Evolutionary conservation across 2,888 invertebrate genomes (phyloP), one percentile per base, ranked within the genome.

Genomic region (Pandemis cinnamomeana): DNA sequence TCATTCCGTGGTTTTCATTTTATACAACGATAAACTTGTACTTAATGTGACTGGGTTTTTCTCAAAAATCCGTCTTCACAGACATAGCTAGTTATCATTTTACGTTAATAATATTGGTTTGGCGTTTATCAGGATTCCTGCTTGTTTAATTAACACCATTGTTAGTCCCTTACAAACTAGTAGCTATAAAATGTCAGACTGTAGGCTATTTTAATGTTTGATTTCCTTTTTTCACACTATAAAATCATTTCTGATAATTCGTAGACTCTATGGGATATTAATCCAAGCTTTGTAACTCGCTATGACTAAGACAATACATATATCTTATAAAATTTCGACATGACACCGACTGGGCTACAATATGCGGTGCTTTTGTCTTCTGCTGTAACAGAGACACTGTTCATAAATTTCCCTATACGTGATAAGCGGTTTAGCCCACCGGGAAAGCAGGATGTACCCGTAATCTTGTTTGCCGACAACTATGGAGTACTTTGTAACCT

Each of bases 351-450:
- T 20, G 55, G 60, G 60, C 66, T 46, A 20, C 67, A 76, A 75
- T 55, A 74, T 76, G 85, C 90, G 89, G 88, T 79, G 60, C 79
- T 86, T 91, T 91, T 89, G 86, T 86, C 53, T 74, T 51, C 60
- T 44, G 80, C 78, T 82, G 76, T 77, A 85, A 87, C 79, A 89
- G 82, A 81, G 81, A 81, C 76, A 82, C 82, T 86, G 82, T 91
- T 91, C 92, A 91, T 92, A 91, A 89, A 90, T 90, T 88, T 86
- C 84, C 84, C 83, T 86, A 86, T 67, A 83, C 78, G 77, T 87
- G 92, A 93, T 93, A 92, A 93, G 86, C 84, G 83, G 89, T 90
- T 91, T 85, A 90, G 92, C 83, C 93, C 93, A 93, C 93, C 93
- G 86, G 88, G 89, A 89, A 81, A 81, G 91, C 93, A 93, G 93